Evolutionary conservation across 1,140 invertebrate species (phyloP).

Genomic region (Drosophila albomicans): DNA sequence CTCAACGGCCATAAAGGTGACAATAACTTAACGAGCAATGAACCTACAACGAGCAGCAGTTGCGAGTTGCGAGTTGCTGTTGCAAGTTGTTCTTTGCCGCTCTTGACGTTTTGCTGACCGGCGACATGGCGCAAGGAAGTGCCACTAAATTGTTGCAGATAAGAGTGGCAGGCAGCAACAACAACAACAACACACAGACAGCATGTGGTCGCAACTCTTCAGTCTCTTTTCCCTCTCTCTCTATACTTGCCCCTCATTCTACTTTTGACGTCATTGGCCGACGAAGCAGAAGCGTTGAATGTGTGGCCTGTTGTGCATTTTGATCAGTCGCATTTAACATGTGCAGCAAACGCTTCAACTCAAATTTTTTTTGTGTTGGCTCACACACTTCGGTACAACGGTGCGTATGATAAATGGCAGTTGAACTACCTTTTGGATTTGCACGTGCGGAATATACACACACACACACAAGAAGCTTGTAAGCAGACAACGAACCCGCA

Average conservation of each 20-base stretch:
- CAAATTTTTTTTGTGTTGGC: constrained; percentile 45
- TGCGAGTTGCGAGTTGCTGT: constrained; percentile 35
- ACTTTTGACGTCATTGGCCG: constrained; percentile 7
- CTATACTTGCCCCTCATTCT: neutral
- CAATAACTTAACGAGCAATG: constrained; percentile 84
- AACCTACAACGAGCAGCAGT: constrained; percentile 53
- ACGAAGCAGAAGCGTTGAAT: constrained; percentile 47
- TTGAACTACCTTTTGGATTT: constrained; percentile 75
- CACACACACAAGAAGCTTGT: neutral
- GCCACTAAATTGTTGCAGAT: constrained; percentile 81
- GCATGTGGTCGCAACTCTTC: constrained; percentile 54
- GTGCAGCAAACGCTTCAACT: constrained; percentile 55
- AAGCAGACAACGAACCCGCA: constrained; percentile 58
- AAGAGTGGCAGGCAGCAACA: constrained; percentile 46
- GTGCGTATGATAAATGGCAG: constrained; percentile 81
- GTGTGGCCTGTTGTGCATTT: constrained; percentile 59
- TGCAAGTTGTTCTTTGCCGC: constrained; percentile 42
- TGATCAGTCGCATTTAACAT: constrained; percentile 55
- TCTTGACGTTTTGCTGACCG: constrained; percentile 55
- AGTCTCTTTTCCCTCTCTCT: neutral
- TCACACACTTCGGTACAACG: constrained; percentile 48
- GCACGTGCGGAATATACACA: constrained; percentile 59
- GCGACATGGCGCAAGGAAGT: constrained; percentile 78
- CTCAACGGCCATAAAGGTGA: constrained; percentile 71
- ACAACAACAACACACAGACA: constrained; percentile 47